phyloP scores from a whole-genome alignment of 1,140 invertebrate genomes.

The Meteorus sp. region DNA sequence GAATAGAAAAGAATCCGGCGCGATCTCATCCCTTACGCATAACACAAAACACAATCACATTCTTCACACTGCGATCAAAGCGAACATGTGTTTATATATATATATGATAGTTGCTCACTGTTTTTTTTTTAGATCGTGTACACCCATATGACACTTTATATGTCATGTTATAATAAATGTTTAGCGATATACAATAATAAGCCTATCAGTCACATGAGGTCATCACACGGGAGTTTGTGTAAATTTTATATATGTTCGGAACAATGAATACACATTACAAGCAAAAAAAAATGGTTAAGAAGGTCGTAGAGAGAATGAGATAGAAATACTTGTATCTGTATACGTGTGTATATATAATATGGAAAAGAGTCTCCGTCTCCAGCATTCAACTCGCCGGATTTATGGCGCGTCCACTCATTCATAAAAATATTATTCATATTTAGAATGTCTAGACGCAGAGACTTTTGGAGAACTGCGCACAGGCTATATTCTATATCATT shows the following conservation, averaged over 20 bases:
- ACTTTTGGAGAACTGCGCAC: slow-evolving; percentile 13
- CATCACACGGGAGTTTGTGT: slow-evolving; percentile 20
- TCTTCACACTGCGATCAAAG: slow-evolving; percentile 37
- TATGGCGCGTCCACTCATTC: slow-evolving; percentile 56
- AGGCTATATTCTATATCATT: background rate
- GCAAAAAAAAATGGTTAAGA: too few relatives aligned
- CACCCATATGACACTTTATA: too few relatives aligned
- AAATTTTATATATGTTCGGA: background rate
- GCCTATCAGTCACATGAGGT: slow-evolving; percentile 51
- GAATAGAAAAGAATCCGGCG: slow-evolving; percentile 25
- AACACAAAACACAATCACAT: slow-evolving; percentile 42
- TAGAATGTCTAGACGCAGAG: slow-evolving; percentile 51
- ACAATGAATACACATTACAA: too few relatives aligned
- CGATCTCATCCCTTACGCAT: slow-evolving; percentile 5
- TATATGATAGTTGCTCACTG: slow-evolving; percentile 19
- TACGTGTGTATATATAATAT: slow-evolving; percentile 1
- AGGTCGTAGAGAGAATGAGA: too few relatives aligned
- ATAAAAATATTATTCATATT: slow-evolving; percentile 61
- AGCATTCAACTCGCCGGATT: slow-evolving; percentile 39
- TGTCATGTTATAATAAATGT: slow-evolving; percentile 46
- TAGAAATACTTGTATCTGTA: too few relatives aligned
- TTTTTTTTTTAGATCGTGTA: slow-evolving; percentile 1
- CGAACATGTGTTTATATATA: background rate
- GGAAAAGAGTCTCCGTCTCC: slow-evolving; percentile 8
- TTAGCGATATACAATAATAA: slow-evolving; percentile 56